Conservation (phyloP, 2,888 invertebrate genomes). For the Pristionchus maxplancki region DNA sequence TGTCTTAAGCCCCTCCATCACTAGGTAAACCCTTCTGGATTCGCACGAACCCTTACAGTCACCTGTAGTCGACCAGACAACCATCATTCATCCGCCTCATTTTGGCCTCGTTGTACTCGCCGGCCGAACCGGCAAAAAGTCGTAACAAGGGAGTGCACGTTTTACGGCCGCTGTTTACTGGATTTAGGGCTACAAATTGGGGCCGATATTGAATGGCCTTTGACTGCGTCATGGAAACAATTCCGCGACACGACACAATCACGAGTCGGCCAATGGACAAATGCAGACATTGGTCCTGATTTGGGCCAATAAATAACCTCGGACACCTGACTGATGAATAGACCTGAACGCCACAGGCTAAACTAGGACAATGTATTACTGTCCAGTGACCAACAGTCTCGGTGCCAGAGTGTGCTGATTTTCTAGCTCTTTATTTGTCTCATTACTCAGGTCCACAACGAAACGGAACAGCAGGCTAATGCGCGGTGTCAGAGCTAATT, state of each 20-base stretch:
- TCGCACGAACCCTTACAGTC: too few relatives aligned
- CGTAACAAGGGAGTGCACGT: not conserved
- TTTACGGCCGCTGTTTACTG: not conserved
- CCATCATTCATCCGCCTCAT: too few relatives aligned
- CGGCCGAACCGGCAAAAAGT: not conserved
- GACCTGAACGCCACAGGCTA: too few relatives aligned
- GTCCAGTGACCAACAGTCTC: too few relatives aligned
- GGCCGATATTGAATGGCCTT: not conserved
- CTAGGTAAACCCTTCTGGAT: too few relatives aligned
- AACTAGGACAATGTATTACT: not conserved
- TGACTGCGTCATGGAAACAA: not conserved
- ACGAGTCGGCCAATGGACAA: not conserved
- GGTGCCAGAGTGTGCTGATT: too few relatives aligned
- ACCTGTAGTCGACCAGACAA: too few relatives aligned
- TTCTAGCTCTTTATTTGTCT: too few relatives aligned
- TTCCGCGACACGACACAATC: not conserved
- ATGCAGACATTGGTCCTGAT: not conserved
- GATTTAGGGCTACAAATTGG: not conserved
- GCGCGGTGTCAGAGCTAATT: not conserved
- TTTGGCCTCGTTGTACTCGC: not conserved
- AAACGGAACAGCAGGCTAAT: not conserved
- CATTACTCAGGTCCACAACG: too few relatives aligned
- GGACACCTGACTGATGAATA: not conserved
- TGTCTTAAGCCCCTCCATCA: too few relatives aligned
- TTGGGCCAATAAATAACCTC: not conserved